phyloP scores from a whole-genome alignment of 2,113 vertebrate genomes.

The Columba livia region DNA sequence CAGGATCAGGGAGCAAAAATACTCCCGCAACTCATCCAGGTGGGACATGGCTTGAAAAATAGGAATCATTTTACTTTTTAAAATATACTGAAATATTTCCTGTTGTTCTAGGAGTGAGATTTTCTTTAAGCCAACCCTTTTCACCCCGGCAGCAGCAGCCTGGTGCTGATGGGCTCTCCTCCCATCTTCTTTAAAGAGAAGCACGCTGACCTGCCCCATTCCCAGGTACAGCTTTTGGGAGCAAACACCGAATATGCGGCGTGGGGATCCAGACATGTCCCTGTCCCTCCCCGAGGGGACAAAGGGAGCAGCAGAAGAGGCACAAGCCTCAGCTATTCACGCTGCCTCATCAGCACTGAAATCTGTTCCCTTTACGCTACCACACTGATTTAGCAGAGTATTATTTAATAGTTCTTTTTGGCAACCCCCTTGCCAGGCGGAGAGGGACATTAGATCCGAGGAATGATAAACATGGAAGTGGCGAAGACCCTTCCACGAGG shows the following conservation, averaged over 20 bases:
- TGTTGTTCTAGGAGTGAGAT: constrained; percentile 8
- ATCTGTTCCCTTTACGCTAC: not conserved
- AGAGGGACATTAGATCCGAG: not conserved
- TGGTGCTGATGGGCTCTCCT: not conserved
- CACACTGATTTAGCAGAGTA: rapidly evolving
- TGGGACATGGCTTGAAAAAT: constrained; percentile 3
- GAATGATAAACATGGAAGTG: not conserved
- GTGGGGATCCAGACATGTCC: not conserved
- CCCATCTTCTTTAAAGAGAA: not conserved
- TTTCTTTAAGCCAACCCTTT: not conserved
- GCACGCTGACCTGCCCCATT: rapidly evolving
- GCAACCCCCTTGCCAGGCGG: not conserved
- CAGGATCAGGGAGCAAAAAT: not conserved
- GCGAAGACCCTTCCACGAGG: not conserved
- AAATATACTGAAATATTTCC: not conserved
- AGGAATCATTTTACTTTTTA: not conserved
- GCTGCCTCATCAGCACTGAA: not conserved
- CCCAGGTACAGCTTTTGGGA: not conserved
- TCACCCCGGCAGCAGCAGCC: not conserved
- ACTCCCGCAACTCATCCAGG: constrained; percentile 1
- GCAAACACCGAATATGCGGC: not conserved
- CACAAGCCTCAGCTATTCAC: not conserved
- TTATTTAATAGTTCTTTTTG: not conserved
- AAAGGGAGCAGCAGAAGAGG: not conserved
- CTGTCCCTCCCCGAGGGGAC: not conserved